Evolutionary conservation across 2,113 vertebrate species (phyloP).

Genomic region (Meles meles): DNA sequence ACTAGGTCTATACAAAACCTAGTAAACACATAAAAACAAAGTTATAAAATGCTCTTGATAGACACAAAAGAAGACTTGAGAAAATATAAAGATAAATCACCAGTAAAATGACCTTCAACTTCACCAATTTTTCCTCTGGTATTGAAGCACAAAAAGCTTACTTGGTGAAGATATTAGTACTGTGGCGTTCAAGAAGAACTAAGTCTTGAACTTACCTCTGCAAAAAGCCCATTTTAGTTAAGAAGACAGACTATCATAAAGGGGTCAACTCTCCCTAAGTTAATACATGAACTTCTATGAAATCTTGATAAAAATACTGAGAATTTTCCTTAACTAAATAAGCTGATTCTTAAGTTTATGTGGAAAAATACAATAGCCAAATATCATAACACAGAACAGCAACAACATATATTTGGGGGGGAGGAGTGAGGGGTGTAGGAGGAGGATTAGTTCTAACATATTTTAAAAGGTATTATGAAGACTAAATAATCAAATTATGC

Average conservation of each 20-base stretch:
- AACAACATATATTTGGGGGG: not conserved
- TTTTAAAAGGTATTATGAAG: not conserved
- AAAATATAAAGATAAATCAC: not conserved
- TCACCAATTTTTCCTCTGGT: not conserved
- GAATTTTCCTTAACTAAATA: not conserved
- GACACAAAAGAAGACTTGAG: not conserved
- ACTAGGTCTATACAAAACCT: not conserved
- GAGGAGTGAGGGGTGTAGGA: not conserved
- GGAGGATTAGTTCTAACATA: not conserved
- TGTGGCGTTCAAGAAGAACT: not conserved
- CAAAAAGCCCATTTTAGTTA: not conserved
- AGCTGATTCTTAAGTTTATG: slow-evolving; percentile 22
- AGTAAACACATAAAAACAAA: slow-evolving; percentile 25
- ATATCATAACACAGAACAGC: not conserved
- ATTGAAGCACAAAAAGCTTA: not conserved
- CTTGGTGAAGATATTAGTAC: not conserved
- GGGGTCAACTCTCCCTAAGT: not conserved
- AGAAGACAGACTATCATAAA: not conserved
- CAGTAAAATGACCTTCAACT: not conserved
- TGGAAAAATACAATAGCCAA: not conserved
- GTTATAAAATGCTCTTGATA: not conserved
- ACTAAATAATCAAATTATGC: not conserved
- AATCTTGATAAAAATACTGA: not conserved
- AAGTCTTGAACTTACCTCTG: not conserved
- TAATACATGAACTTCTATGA: not conserved